phyloP scores from a whole-genome alignment of 2,888 invertebrate species.

The Andrena fulva region DNA sequence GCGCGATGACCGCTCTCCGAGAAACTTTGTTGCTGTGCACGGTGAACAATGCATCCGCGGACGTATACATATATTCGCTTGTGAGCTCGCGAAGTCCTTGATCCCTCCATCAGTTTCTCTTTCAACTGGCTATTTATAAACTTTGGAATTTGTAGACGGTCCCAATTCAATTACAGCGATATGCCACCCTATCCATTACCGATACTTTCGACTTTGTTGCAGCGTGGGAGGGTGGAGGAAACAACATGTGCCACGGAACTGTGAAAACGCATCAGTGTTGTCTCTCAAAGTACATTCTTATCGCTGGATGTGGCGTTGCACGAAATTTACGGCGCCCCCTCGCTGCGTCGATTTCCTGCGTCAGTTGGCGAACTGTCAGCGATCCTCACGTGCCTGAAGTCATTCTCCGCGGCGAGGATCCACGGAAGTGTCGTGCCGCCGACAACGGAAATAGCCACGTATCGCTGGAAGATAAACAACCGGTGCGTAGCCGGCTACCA shows the following conservation, averaged over 20 bases:
- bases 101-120: not conserved
- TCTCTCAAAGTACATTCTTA: conserved; percentile 33
- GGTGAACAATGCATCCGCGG: not conserved
- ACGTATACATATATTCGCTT: not conserved
- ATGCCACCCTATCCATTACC: not conserved
- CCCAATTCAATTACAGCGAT: too few species aligned
- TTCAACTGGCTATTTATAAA: too few species aligned
- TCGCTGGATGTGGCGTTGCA: not conserved
- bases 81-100: not conserved
- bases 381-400: conserved; percentile 32
- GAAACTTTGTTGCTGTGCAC: conserved; percentile 12
- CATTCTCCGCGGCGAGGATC: conserved; percentile 33
- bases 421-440: conserved; percentile 40
- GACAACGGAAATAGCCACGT: conserved; percentile 66
- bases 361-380: conserved; percentile 60
- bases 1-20: conserved; percentile 46
- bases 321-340: conserved; percentile 31
- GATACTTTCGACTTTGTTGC: not conserved
- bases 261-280: conserved; percentile 5
- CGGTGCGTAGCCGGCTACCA: conserved; percentile 55
- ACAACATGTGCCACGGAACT: not conserved
- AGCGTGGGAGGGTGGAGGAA: not conserved
- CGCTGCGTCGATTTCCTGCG: conserved; percentile 25
- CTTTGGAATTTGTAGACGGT: too few species aligned
- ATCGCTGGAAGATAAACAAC: conserved; percentile 73